A percentile compares a stretch with the other conserved stretches of the same genome.
Evolutionary conservation across 2,888 invertebrate species (phyloP).

Genomic region (Taphrorychus bicolor): DNA sequence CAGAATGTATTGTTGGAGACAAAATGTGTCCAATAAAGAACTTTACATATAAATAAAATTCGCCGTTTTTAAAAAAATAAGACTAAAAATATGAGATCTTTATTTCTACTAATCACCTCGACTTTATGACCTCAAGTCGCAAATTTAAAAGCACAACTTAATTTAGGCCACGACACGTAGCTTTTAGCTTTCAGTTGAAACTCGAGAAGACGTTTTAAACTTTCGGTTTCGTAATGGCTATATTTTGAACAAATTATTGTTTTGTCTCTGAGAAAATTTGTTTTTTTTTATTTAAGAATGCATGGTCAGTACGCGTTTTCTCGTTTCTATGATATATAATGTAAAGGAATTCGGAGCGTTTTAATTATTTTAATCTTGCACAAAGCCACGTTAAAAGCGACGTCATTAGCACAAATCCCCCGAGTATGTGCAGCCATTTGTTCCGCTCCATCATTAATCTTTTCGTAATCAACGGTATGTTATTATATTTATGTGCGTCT

Average conservation of each 20-base stretch:
- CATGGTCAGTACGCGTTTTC: neutral
- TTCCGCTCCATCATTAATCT: constrained; percentile 25
- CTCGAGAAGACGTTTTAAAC: neutral
- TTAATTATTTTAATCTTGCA: constrained; percentile 27
- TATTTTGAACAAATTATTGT: neutral
- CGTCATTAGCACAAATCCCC: constrained; percentile 28
- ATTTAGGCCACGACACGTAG: too few relatives aligned
- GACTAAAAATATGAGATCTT: neutral
- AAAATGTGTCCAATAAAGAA: too few relatives aligned
- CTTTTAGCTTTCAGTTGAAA: neutral
- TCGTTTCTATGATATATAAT: too few relatives aligned
- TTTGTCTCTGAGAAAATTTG: neutral
- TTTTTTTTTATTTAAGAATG: too few relatives aligned
- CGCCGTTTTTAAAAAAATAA: too few relatives aligned
- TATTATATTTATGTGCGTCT: neutral
- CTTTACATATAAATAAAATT: too few relatives aligned
- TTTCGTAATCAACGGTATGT: constrained; percentile 6
- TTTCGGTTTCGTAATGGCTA: neutral
- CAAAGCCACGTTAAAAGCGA: constrained; percentile 10
- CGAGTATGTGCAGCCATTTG: constrained; percentile 21
- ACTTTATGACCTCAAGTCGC: neutral
- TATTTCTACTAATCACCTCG: neutral
- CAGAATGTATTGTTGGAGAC: too few relatives aligned
- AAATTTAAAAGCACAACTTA: neutral
- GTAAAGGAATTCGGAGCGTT: constrained; percentile 1